Evolutionary conservation across 2,113 vertebrate species (phyloP).

Genomic region (Otus sunia): DNA sequence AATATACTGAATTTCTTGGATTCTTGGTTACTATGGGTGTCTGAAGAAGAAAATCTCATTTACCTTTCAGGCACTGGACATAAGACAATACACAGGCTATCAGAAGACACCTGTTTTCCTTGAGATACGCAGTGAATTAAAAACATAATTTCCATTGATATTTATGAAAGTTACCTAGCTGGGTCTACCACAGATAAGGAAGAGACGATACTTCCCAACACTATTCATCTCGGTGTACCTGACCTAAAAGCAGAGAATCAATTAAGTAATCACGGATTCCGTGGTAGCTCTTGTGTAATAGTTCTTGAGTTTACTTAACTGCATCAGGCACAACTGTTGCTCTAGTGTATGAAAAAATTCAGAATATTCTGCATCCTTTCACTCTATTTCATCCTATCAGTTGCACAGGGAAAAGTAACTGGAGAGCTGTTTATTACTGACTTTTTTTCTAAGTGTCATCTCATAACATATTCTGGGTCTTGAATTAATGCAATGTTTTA

Average conservation of each 20-base stretch:
- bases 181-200: neutral
- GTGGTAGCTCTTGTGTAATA: neutral
- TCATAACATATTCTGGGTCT: neutral
- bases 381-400: neutral
- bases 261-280: neutral
- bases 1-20: neutral
- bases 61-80: neutral
- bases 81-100: neutral
- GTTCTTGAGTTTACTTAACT: neutral
- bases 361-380: neutral
- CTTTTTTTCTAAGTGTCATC: neutral
- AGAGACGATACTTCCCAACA: neutral
- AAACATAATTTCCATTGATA: neutral
- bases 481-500: neutral
- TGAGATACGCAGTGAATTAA: neutral
- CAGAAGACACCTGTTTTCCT: neutral
- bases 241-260: neutral
- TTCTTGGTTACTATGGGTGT: neutral
- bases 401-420: neutral
- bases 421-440: neutral
- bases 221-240: neutral
- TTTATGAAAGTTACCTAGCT: neutral
- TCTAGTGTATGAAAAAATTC: neutral
- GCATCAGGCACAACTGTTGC: neutral
- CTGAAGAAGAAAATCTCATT: conserved; percentile 2